Base-by-base conservation (phyloP, 2,797 vertebrate genomes). In the Ceryle rudis region DNA sequence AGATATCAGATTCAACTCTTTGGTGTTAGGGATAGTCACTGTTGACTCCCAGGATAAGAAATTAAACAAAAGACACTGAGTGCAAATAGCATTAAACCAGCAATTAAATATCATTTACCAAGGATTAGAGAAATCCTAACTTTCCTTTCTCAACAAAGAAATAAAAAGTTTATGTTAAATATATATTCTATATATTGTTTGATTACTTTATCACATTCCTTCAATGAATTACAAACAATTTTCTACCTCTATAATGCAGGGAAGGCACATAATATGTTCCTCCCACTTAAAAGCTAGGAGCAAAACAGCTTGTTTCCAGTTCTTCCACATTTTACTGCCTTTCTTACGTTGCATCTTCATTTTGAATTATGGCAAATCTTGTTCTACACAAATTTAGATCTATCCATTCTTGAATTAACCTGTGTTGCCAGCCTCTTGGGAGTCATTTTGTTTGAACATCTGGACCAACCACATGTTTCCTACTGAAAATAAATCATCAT, bases 381-480 rank as follows among this genome's bases (percentile, higher is more conserved):
- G 47, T 77, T 89, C 86, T 90, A 87, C 77, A 26, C 62, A 71
- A 95, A 97, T 96, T 95, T 92, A 97, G 77, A 97, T 21, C 78
- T 61, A 92, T 49, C 69, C 82, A 71, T 95, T 92, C 69, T 94
- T 95, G 81, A 96, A 93, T 95, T 93, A 96, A 97, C 97, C 89
- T 97, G 89, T 49, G 42, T 74, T 97, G 86, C 95, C 85, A 83
- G 83, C 47, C 97, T 96, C 84, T 88, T 89, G 88, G 94, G 94
- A 97, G 42, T 84, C 35, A 95, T 89, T 97, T 91, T 94, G 52
- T 93, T 96, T 94, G 94, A 98, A 97, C 96, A 98, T 98, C 97
- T 98, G 98, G 97, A 96, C 82, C 81, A 82, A 89, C 71, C 93
- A 97, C 97, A 96, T 96, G 95, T 94, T 97, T 94, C 57, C 62